Conservation (phyloP, 2,888 invertebrate genomes). For the Anagyrus pseudococci region DNA sequence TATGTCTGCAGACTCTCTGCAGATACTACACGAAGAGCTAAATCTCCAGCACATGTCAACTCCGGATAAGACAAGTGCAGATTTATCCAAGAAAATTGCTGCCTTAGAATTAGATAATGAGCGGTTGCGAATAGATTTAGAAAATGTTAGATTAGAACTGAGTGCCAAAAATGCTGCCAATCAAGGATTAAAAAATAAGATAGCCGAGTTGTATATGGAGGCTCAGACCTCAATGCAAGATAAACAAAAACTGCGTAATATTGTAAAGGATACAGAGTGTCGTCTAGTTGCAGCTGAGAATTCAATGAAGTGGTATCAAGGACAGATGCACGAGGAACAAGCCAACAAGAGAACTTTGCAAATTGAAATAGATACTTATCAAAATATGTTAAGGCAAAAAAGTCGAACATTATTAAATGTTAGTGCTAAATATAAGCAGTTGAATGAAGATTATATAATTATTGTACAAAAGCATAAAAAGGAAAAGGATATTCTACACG, state of each 20-base stretch:
- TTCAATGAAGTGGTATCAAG: constrained; percentile 52
- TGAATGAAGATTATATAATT: constrained; percentile 43
- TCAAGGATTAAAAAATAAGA: constrained; percentile 50
- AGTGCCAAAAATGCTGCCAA: constrained; percentile 51
- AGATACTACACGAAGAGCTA: constrained; percentile 48
- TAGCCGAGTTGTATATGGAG: constrained; percentile 50
- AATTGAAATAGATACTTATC: constrained; percentile 50
- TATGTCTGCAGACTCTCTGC: constrained; percentile 49
- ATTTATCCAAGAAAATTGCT: constrained; percentile 46
- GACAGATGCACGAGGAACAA: constrained; percentile 48
- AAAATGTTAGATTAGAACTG: constrained; percentile 48
- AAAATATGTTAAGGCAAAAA: constrained; percentile 46
- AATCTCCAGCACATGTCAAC: constrained; percentile 44
- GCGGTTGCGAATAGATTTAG: constrained; percentile 47
- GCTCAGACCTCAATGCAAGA: constrained; percentile 48
- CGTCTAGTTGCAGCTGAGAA: constrained; percentile 43
- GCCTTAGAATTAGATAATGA: constrained; percentile 51
- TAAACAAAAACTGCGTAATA: constrained; percentile 47
- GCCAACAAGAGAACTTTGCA: constrained; percentile 48
- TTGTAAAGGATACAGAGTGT: constrained; percentile 44
- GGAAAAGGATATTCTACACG: constrained; percentile 43
- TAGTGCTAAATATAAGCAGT: constrained; percentile 46
- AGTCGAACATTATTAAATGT: constrained; percentile 45
- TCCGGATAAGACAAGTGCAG: constrained; percentile 48
- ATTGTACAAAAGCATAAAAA: constrained; percentile 43